Base-by-base conservation (phyloP, 2,797 vertebrate genomes). In the Heteromormyrus szaboi region DNA sequence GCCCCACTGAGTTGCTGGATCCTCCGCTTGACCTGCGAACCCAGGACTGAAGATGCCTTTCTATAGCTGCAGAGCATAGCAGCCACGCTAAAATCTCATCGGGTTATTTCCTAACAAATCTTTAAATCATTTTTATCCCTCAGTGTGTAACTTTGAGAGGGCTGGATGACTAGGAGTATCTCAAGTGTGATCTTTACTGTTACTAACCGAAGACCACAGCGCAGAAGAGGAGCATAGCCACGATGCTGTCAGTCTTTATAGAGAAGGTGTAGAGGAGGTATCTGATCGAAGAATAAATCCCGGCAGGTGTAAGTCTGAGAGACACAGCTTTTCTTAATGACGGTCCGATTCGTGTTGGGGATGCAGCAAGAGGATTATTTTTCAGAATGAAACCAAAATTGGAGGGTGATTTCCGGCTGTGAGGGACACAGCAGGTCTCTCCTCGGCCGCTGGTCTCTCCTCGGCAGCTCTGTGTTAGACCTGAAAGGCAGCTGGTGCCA, bases 1-100 rank as follows among this genome's bases (percentile, higher is more conserved):
- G 92, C 93, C 96, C 1, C 95, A 96, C 91, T 96, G 94, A 96
- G 91, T 1, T 33, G 0, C 62, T 83, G 33, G 81, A 86, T 51
- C 88, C 54, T 83, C 51, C 46, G 41, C 41, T 50, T 11, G 19
- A 87, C 79, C 44, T 17, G 79, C 14, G 3, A 9, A 65, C n/a
- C 11, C 1, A 19, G 22, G 81, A n/a, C 59, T 25, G 33, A 11
- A 22, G 88, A 37, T 25, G 54, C 46, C 48, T 17, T 22, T 14
- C 65, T 33, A 65, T 3, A 54, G 50, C 33, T 17, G 14, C 29
- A 62, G 29, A 41, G 14, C 22, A 0, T 46, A 14, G 33, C 19
- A 11, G 54, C 25, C 50, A 37, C 7, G 11, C 53, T 86, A 86
- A 86, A 29, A 86, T 54, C 22, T 37, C 53, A 14, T 2, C 0